Evolutionary conservation across 2,797 vertebrate genomes (phyloP), one percentile per base, ranked within the genome.

Genomic region (Chelidonichthys spinosus): DNA sequence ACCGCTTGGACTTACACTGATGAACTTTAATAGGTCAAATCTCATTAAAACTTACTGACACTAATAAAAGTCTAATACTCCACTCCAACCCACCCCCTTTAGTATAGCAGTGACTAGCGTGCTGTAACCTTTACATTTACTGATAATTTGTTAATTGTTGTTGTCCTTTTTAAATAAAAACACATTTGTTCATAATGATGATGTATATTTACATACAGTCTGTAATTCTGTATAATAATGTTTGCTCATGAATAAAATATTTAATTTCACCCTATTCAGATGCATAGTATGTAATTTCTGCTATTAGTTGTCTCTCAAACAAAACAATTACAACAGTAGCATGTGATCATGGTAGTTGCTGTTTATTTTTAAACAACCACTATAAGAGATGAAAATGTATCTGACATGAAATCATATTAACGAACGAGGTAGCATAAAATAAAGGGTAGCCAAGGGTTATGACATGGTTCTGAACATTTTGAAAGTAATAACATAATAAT

Each of bases 171-270:
- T 2, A 8, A 53, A 33, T 50, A 52, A 53, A 42, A 40, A 36
- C 2, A 33, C 1, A 39, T 59, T 2, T 0, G 10, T 1, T 55
- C 36, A 35, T 33, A 32, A 49, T 58, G 35, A 59, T n/a, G 3
- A 43, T 63, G 58, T 63, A 33, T 3, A 76, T 42, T 18, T 6
- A 67, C 15, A 68, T n/a, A 9, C 36, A 58, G 69, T 36, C 13
- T 76, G 43, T 39, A 25, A 10, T 5, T 13, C 11, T 53, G 36
- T 64, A 49, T 69, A 32, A 35, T 17, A 58, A 35, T 36, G n/a
- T 49, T 63, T 61, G 7, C n/a, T 37, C 13, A 53, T 15, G 4
- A 39, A 58, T 58, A 69, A 69, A 69, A 43, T 52, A 50, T 59
- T 13, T 9, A 3, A 64, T 33, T 49, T 76, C 11, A 56, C 35